phyloP scores from a whole-genome alignment of 2,797 vertebrate species.

The Fistularia tabacaria region DNA sequence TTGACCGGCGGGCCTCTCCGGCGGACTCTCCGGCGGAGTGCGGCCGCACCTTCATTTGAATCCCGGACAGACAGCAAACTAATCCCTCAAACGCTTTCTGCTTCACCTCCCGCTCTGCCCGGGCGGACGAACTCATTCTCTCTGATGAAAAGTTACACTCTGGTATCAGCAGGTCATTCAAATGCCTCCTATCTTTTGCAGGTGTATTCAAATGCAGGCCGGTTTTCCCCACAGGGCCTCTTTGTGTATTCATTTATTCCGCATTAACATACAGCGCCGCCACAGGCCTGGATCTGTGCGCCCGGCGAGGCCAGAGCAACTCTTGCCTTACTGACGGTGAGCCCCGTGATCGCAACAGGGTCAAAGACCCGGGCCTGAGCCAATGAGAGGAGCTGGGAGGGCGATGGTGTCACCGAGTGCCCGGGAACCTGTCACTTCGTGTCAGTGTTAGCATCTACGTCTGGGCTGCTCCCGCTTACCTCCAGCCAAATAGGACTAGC shows the following conservation, averaged over 20 bases:
- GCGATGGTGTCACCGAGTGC: slow-evolving; percentile 71
- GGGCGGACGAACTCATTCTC: slow-evolving; percentile 21
- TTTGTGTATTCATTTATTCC: slow-evolving; percentile 65
- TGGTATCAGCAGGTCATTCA: slow-evolving; percentile 34
- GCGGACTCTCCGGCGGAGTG: no score
- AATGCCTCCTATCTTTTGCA: slow-evolving; percentile 55
- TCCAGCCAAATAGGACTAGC: slow-evolving; percentile 55
- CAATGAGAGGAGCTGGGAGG: slow-evolving; percentile 48
- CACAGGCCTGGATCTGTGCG: slow-evolving; percentile 45
- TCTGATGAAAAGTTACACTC: slow-evolving; percentile 26
- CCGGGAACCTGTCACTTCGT: slow-evolving; percentile 77
- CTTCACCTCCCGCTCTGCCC: background rate
- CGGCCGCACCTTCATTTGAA: no score
- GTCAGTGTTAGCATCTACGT: slow-evolving; percentile 70
- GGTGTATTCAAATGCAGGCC: slow-evolving; percentile 45
- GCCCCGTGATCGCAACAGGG: slow-evolving; percentile 59
- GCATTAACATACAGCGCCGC: slow-evolving; percentile 52
- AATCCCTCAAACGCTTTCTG: no score
- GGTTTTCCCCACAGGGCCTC: slow-evolving; percentile 40
- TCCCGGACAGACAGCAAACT: no score
- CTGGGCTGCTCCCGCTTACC: slow-evolving; percentile 67
- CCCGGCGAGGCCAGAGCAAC: slow-evolving; percentile 19
- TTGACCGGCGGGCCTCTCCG: no score
- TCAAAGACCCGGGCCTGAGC: slow-evolving; percentile 62
- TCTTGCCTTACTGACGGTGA: slow-evolving; percentile 50